phyloP scores from a whole-genome alignment of 2,888 invertebrate genomes.

The Buathra laborator region DNA sequence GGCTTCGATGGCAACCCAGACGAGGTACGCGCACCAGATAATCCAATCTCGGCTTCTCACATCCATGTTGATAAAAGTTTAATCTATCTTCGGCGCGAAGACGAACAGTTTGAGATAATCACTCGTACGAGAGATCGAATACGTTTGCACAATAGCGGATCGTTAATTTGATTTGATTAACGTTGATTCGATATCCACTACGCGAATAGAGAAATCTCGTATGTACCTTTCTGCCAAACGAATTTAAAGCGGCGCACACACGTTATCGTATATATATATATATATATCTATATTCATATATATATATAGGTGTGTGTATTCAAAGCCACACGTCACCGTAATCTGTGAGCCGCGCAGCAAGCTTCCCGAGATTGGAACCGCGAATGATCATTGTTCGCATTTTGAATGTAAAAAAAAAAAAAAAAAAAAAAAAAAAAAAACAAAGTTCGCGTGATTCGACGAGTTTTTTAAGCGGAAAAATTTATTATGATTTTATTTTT shows the following conservation, averaged over 20 bases:
- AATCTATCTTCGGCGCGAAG: slow-evolving; percentile 59
- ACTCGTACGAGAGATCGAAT: slow-evolving; percentile 21
- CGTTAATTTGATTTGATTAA: slow-evolving; percentile 54
- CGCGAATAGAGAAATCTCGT: slow-evolving; percentile 23
- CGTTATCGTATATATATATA: background rate
- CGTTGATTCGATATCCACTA: slow-evolving; percentile 36
- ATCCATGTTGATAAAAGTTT: slow-evolving; percentile 79
- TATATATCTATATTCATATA: background rate
- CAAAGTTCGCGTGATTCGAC: background rate
- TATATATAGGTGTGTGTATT: slow-evolving; percentile 19
- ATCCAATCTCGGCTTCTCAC: slow-evolving; percentile 79
- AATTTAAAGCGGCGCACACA: slow-evolving; percentile 12
- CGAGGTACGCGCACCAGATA: slow-evolving; percentile 80
- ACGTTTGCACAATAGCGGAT: slow-evolving; percentile 22
- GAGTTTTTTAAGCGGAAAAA: background rate
- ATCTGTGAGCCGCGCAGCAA: slow-evolving; percentile 54
- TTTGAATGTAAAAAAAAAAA: background rate
- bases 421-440: too few species aligned
- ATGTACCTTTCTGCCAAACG: slow-evolving; percentile 23
- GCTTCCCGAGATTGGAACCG: slow-evolving; percentile 64
- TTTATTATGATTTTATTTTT: too few species aligned
- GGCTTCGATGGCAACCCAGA: slow-evolving; percentile 80
- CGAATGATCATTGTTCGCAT: slow-evolving; percentile 64
- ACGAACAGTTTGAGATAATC: slow-evolving; percentile 32
- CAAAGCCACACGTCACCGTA: slow-evolving; percentile 66